Evolutionary conservation across 2,888 invertebrate species (phyloP).

Genomic region (Orchesellides sinensis): DNA sequence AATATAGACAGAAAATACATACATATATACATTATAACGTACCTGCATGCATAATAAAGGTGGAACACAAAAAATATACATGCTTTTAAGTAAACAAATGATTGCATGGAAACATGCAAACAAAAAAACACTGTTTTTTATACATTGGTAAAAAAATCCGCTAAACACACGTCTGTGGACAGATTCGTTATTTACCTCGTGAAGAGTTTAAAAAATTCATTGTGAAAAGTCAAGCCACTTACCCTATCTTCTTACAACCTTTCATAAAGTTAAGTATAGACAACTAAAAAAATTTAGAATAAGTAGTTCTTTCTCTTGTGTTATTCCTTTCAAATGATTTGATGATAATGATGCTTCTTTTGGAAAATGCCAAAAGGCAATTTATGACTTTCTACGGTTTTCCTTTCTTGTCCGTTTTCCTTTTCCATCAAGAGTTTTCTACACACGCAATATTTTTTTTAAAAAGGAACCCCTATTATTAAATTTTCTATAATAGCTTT

Average conservation of each 20-base stretch:
- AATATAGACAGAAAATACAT: background rate
- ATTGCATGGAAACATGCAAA: slow-evolving; percentile 46
- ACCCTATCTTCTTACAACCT: slow-evolving; percentile 38
- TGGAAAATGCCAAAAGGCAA: slow-evolving; percentile 16
- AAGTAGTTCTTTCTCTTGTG: background rate
- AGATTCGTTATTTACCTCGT: slow-evolving; percentile 40
- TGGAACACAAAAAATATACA: background rate
- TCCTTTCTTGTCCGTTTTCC: slow-evolving; percentile 9
- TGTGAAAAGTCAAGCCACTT: slow-evolving; percentile 59
- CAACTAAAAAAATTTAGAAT: slow-evolving; percentile 2
- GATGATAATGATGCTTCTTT: slow-evolving; percentile 14
- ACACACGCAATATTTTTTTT: slow-evolving; percentile 23
- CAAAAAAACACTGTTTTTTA: background rate
- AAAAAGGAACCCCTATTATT: slow-evolving; percentile 21
- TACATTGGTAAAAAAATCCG: background rate
- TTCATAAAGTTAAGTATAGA: slow-evolving; percentile 12
- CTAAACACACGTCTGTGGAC: background rate
- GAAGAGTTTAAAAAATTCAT: slow-evolving; percentile 51
- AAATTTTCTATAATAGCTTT: slow-evolving; percentile 52
- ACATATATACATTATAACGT: background rate
- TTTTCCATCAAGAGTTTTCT: background rate
- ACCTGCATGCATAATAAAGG: background rate
- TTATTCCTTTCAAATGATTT: background rate
- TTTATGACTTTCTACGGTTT: slow-evolving; percentile 27
- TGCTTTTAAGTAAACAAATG: background rate